phyloP scores from a whole-genome alignment of 2,797 vertebrate genomes.

The Epinephelus awoara region DNA sequence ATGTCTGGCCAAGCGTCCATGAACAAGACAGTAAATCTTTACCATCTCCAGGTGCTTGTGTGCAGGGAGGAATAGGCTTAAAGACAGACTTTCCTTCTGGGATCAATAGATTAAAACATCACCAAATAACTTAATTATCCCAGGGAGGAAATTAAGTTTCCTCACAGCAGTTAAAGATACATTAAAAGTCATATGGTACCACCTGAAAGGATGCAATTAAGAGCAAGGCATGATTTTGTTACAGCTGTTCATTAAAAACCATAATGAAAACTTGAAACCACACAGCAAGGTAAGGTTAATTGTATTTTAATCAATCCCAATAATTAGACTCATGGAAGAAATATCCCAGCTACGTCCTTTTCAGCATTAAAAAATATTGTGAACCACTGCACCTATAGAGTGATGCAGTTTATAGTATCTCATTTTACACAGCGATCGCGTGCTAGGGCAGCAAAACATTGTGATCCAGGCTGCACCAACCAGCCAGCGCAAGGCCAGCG shows the following conservation, averaged over 20 bases:
- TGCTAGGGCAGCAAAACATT: too few relatives aligned
- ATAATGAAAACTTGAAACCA: background rate
- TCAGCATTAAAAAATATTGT: too few relatives aligned
- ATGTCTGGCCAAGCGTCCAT: slow-evolving; percentile 15
- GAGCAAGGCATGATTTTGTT: background rate
- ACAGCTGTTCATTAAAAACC: slow-evolving; percentile 20
- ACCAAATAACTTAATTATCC: slow-evolving; percentile 26
- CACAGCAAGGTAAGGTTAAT: background rate
- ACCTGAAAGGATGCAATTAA: background rate
- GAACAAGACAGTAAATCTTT: slow-evolving; percentile 35
- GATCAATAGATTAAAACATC: slow-evolving; percentile 27
- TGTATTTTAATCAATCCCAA: slow-evolving; percentile 34
- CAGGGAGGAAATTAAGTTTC: slow-evolving; percentile 1
- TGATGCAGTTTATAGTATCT: background rate
- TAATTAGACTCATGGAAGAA: background rate
- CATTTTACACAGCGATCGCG: too few relatives aligned
- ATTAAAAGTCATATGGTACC: slow-evolving; percentile 8
- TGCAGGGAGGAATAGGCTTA: background rate
- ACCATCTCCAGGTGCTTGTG: slow-evolving; percentile 23
- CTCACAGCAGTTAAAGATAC: background rate
- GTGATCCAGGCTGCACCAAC: too few relatives aligned
- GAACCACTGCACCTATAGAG: background rate
- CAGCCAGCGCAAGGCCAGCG: too few relatives aligned
- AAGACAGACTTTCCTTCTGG: background rate
- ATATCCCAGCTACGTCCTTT: background rate